Conservation (phyloP, 53 echinoderm and acorn worm species). For the Mesocentrotus franciscanus region DNA sequence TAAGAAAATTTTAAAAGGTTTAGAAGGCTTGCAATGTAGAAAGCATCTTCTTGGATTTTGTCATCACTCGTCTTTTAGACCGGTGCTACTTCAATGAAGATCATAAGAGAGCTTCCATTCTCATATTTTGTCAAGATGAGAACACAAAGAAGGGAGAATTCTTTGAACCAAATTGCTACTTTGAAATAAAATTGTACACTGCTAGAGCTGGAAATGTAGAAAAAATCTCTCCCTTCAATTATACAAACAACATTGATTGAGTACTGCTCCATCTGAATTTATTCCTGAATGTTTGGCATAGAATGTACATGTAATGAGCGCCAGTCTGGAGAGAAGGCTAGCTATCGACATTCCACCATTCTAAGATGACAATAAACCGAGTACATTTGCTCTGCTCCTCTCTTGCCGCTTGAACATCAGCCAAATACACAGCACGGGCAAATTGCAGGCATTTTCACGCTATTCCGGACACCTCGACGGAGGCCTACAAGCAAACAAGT, state of each 20-base stretch:
- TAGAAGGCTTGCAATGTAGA: not conserved
- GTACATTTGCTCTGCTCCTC: conserved; percentile 44
- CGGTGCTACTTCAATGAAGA: not conserved
- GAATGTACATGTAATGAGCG: not conserved
- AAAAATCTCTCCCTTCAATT: not conserved
- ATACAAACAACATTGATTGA: not conserved
- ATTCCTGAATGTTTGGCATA: not conserved
- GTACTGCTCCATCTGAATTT: not conserved
- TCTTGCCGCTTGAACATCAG: conserved; percentile 48
- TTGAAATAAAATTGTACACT: not conserved
- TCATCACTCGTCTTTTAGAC: not conserved
- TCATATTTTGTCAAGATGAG: not conserved
- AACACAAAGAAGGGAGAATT: not conserved
- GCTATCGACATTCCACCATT: conserved; percentile 39
- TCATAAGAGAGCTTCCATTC: not conserved
- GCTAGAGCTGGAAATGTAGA: not conserved
- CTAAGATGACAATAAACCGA: conserved; percentile 49
- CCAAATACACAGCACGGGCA: conserved; percentile 42
- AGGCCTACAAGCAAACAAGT: conserved; percentile 66
- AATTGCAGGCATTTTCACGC: conserved; percentile 67
- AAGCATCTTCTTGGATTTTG: not conserved
- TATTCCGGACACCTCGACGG: conserved; percentile 51
- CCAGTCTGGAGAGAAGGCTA: not conserved
- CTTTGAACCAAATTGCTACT: not conserved
- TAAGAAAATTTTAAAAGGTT: not conserved